Base-by-base conservation (phyloP, 2,888 invertebrate species). In the Julus scanicus region DNA sequence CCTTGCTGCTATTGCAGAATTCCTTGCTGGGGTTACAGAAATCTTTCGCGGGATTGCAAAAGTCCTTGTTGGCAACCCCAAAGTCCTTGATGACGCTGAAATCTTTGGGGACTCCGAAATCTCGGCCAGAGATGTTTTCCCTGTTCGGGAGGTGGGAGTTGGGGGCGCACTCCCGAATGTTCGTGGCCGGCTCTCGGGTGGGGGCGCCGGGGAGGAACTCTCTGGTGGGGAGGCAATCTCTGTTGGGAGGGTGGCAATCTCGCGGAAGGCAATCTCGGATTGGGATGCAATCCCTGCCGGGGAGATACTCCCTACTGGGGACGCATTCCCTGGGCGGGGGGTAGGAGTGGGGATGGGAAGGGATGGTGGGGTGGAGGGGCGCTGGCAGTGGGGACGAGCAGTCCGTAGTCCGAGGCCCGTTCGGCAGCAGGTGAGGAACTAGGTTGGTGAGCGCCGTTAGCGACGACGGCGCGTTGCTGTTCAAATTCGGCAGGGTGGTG, bases 351-450 rank as follows among this genome's bases (percentile, higher is more conserved):
- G 20, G 39, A 84, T 44, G 86, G 87, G 17, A 53, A 88, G 88
- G 17, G 71, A 29, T 29, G 89, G 88, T 40, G 87, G 87, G 20
- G 86, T 80, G 29, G 20, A 87, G 88, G 86, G 86, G 83, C 20
- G 88, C 63, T 48, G 89, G 88, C 39, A 88, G 39, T 20, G 89
- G 89, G 20, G 88, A 63, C 53, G 87, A 57, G 44, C 88, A 83
- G 53, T 84, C 88, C 48, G 88, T 88, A 20, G 88, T 85, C 57
- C 84, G 89, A 86, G 88, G 88, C 37, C 88, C 88, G 88, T 87
- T 89, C 15, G 88, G 84, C 87, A 88, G 37, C 88, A 88, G 84
- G 85, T 87, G 88, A 88, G 84, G 84, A 63, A 49, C 84, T 57
- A 88, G 88, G 44, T 40, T 40, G 63, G 80, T 87, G 13, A 53